phyloP scores from a whole-genome alignment of 2,113 vertebrate genomes.

The Malaclemys terrapin region DNA sequence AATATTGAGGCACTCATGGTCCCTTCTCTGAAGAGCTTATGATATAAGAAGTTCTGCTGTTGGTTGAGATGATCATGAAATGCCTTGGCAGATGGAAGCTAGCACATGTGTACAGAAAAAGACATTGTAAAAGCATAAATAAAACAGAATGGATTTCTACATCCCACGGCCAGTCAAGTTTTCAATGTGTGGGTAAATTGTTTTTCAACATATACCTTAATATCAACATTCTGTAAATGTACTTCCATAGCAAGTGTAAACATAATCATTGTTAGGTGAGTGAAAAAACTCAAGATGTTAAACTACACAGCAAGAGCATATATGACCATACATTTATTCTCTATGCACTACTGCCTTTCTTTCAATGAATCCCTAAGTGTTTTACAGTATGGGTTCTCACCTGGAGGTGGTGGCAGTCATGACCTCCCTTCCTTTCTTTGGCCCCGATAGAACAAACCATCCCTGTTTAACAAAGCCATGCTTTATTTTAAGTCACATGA shows the following conservation, averaged over 20 bases:
- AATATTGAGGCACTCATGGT: not conserved
- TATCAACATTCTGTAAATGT: not conserved
- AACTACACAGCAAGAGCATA: not conserved
- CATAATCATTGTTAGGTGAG: not conserved
- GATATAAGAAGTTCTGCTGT: not conserved
- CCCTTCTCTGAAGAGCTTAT: not conserved
- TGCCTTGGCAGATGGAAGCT: not conserved
- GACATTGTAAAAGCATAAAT: not conserved
- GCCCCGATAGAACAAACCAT: constrained; percentile 19
- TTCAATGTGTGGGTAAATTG: not conserved
- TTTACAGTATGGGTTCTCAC: not conserved
- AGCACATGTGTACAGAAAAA: not conserved
- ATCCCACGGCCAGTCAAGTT: not conserved
- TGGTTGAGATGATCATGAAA: not conserved
- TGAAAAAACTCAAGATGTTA: not conserved
- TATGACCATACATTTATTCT: not conserved
- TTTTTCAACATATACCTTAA: not conserved
- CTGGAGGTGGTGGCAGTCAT: not conserved
- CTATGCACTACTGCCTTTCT: not conserved
- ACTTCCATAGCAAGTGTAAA: not conserved
- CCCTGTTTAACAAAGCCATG: not conserved
- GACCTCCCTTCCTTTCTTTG: constrained; percentile 1
- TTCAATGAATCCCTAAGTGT: not conserved
- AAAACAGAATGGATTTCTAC: not conserved
- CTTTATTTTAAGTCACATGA: constrained; percentile 4